Evolutionary conservation across 2,113 vertebrate species (phyloP).

Genomic region (Ochotona curzoniae): DNA sequence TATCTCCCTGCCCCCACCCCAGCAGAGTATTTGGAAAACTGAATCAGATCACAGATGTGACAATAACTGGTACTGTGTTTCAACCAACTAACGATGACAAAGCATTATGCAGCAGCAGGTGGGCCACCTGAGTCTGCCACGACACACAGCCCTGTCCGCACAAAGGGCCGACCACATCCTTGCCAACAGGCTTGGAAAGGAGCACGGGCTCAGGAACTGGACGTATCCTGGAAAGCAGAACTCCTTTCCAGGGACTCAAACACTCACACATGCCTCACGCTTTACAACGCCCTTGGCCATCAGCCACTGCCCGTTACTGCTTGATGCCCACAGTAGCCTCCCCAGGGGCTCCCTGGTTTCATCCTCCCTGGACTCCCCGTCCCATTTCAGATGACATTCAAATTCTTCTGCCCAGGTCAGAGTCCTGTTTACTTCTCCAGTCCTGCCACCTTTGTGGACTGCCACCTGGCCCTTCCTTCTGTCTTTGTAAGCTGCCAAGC

Average conservation of each 20-base stretch:
- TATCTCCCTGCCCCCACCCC: not conserved
- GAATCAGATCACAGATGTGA: not conserved
- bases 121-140: not conserved
- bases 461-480: not conserved
- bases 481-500: not conserved
- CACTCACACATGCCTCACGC: not conserved
- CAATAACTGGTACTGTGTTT: not conserved
- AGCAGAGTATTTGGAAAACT: not conserved
- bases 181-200: not conserved
- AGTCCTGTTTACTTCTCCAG: fast-evolving
- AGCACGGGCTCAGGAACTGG: not conserved
- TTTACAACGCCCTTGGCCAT: not conserved
- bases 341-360: not conserved
- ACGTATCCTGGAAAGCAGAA: not conserved
- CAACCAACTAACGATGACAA: not conserved
- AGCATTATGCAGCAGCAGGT: not conserved
- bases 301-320: fast-evolving
- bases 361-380: not conserved
- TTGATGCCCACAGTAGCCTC: not conserved
- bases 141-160: not conserved
- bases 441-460: not conserved
- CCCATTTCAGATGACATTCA: not conserved
- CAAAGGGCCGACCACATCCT: not conserved
- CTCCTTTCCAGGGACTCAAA: not conserved
- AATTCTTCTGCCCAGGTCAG: not conserved